phyloP scores from a whole-genome alignment of 2,797 vertebrate species.

The Synanceia verrucosa region DNA sequence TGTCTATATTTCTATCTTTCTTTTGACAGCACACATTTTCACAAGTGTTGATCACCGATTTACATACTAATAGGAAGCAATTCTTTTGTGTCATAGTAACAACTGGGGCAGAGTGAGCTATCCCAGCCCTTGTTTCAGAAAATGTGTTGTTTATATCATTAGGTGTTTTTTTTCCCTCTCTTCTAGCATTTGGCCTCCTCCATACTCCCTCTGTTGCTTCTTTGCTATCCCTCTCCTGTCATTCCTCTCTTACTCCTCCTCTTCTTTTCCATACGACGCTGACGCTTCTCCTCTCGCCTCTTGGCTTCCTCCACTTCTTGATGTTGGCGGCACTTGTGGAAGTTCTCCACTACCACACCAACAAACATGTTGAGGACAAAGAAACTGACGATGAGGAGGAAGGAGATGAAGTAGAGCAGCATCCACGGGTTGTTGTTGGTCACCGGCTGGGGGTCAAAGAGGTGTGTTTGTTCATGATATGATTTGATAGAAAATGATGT shows the following conservation, averaged over 20 bases:
- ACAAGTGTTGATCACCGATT: conserved; percentile 13
- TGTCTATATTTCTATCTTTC: not conserved
- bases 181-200: conserved; percentile 83
- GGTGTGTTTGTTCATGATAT: not conserved
- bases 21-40: not conserved
- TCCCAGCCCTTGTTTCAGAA: not conserved
- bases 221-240: not conserved
- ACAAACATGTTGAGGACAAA: conserved; percentile 99
- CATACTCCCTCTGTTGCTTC: conserved; percentile 82
- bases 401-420: conserved; percentile 99
- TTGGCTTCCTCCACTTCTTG: conserved; percentile 96
- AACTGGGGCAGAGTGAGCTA: not conserved
- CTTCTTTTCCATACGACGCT: conserved; percentile 93
- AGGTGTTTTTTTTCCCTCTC: not conserved
- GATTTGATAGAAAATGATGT: not conserved
- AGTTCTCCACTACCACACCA: conserved; percentile 99
- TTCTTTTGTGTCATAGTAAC: conserved; percentile 5
- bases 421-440: conserved; percentile 99
- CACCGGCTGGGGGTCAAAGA: conserved; percentile 84
- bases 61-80: not conserved
- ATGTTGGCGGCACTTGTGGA: conserved; percentile 99
- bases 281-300: conserved; percentile 92
- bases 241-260: conserved; percentile 89
- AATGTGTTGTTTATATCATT: not conserved
- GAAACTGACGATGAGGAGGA: conserved; percentile 99